Base-by-base conservation (phyloP, 2,888 invertebrate species). In the Hypercompe scribonia region DNA sequence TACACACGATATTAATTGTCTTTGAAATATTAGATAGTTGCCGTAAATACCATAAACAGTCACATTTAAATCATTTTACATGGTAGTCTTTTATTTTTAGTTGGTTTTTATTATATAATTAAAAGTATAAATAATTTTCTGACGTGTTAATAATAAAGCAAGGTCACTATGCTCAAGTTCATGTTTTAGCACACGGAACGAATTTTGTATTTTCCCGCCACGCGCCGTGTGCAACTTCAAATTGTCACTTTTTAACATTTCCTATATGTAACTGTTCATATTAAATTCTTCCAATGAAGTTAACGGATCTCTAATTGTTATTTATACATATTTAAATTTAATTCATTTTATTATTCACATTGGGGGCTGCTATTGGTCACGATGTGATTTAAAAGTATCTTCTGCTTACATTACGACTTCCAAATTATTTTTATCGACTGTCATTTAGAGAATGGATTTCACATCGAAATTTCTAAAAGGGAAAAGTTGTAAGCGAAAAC, bases 161-260 rank as follows among this genome's bases (percentile, higher is more conserved):
- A 68, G 54, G 68, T 15, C 54, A 68, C 31, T 68, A 34, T 68
- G n/a, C 54, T 58, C 54, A 68, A 68, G 50, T 54, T 67, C 18
- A 34, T 34, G 34, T 34, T 58, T 54, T 58, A 15, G 36, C n/a
- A 36, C 33, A 42, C 66, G 11, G 42, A 66, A 2, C 42, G 8
- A 31, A 24, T 46, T 66, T 66, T 3, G 10, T 10, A 21, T 21
- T 7, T 28, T 31, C n/a, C 21, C 31, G 21, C 46, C 21, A n/a
- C n/a, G 8, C 31, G 31, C 46, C 24, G 34, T 39, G 65, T 65
- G 65, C 65, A 39, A 65, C 36, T n/a, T 65, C 21, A 65, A 64
- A 11, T 33, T 11, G 11, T 13, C 33, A 63, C n/a, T 11, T 34
- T 36, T 21, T n/a, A n/a, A n/a, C n/a, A n/a, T n/a, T n/a, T n/a